Evolutionary conservation across 2,113 vertebrate species (phyloP).

Genomic region (Nicator chloris): DNA sequence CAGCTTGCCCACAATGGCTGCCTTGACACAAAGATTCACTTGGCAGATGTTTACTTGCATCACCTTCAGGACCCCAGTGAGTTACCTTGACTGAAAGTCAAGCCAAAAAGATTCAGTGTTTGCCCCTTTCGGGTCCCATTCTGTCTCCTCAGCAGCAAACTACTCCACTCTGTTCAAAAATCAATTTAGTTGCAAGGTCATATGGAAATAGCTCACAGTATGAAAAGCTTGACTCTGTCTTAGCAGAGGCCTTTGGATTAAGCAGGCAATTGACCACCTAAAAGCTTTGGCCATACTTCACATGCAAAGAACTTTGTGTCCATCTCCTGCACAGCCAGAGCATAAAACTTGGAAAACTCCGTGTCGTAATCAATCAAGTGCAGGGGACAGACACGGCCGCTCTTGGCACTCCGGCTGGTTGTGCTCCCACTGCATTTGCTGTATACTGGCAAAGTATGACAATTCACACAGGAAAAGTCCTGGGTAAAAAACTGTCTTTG

Average conservation of each 20-base stretch:
- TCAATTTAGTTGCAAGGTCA: conserved; percentile 54
- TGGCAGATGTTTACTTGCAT: conserved; percentile 55
- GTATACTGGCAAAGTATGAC: neutral
- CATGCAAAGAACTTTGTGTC: neutral
- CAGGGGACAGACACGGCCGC: neutral
- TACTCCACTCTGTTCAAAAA: conserved; percentile 19
- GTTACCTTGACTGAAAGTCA: conserved; percentile 59
- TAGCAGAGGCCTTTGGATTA: neutral
- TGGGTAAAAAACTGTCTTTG: neutral
- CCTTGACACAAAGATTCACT: conserved; percentile 42
- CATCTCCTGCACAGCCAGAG: neutral
- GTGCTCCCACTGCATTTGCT: neutral
- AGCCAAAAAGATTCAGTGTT: conserved; percentile 55
- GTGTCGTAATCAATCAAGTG: conserved; percentile 13
- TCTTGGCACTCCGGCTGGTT: neutral
- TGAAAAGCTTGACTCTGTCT: conserved; percentile 7
- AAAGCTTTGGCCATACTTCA: neutral
- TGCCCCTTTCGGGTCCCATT: conserved; percentile 13
- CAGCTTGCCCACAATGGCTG: neutral
- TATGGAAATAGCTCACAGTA: conserved; percentile 21
- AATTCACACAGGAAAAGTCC: neutral
- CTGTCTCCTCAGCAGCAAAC: conserved; percentile 56
- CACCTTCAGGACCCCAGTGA: conserved; percentile 45
- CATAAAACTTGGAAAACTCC: conserved; percentile 22
- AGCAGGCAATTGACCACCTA: conserved; percentile 37